These are phyloP conservation scores for Hetaerina titia DNA, from an alignment of 2,888 invertebrate species.

Conservation along the genomic window DNA sequence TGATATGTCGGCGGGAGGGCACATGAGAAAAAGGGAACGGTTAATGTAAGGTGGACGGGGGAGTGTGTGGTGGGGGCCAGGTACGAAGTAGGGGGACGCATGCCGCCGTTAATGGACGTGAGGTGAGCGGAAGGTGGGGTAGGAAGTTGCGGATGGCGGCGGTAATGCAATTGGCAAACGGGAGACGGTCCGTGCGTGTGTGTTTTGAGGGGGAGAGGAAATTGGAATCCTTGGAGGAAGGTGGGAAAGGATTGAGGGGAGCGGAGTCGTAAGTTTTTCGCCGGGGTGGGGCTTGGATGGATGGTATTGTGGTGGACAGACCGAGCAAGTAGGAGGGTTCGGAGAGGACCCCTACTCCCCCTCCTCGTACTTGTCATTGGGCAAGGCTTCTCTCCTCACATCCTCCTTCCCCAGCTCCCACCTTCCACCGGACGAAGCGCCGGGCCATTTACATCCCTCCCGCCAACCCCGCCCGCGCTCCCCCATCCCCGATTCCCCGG, in stretches of 20 bases:
- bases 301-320: neutral
- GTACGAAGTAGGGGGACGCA: neutral
- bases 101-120: neutral
- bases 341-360: neutral
- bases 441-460: neutral
- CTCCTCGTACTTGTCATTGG: neutral
- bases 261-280: neutral
- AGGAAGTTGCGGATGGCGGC: neutral
- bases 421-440: neutral
- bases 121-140: constrained; percentile 4
- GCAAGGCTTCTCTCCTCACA: neutral
- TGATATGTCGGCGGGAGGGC: neutral
- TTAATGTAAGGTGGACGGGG: neutral
- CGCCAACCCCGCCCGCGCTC: neutral
- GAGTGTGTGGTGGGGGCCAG: neutral
- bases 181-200: constrained; percentile 20
- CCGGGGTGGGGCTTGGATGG: neutral
- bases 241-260: neutral
- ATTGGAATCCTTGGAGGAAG: constrained; percentile 30
- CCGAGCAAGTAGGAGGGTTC: neutral
- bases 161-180: neutral
- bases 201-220: constrained; percentile 23
- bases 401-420: neutral
- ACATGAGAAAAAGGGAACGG: constrained; percentile 7
- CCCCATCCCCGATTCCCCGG: neutral